These are phyloP conservation scores for Ifrita kowaldi DNA, from an alignment of 2,113 vertebrate species.

Conservation along the genomic window DNA sequence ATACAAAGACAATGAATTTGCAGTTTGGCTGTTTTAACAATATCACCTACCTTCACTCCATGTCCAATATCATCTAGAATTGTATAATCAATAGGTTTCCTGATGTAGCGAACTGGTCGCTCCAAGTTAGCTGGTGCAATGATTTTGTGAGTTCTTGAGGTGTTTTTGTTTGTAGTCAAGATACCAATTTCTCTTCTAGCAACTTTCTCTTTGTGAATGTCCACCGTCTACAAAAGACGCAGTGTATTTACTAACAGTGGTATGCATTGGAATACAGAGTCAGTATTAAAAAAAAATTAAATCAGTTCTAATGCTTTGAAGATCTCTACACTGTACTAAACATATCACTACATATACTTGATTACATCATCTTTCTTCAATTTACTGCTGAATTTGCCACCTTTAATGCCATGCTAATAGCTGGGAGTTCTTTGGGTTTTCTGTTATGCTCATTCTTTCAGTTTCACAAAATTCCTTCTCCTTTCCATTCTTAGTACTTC, in stretches of 20 bases:
- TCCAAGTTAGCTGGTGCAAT: conserved; percentile 97
- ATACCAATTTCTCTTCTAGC: conserved; percentile 98
- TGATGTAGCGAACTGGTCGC: conserved; percentile 98
- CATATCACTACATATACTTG: neutral
- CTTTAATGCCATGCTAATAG: neutral
- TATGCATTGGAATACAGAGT: conserved; percentile 53
- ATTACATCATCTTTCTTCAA: neutral
- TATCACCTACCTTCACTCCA: conserved; percentile 91
- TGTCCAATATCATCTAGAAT: conserved; percentile 98
- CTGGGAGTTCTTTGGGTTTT: neutral
- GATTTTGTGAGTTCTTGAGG: conserved; percentile 98
- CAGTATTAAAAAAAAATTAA: neutral
- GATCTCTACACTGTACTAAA: neutral
- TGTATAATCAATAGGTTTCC: conserved; percentile 97
- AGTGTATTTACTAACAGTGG: conserved; percentile 63
- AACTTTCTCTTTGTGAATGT: conserved; percentile 99
- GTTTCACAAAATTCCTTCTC: neutral
- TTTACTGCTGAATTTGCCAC: neutral
- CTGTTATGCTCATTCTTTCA: neutral
- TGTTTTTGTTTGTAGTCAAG: conserved; percentile 99
- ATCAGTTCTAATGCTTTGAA: neutral
- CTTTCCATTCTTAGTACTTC: neutral
- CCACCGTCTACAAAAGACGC: conserved; percentile 88
- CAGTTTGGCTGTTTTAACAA: conserved; percentile 42
- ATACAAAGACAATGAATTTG: conserved; percentile 51